phyloP scores from a whole-genome alignment of 2,797 vertebrate species.

The Pangasius krempfi region DNA sequence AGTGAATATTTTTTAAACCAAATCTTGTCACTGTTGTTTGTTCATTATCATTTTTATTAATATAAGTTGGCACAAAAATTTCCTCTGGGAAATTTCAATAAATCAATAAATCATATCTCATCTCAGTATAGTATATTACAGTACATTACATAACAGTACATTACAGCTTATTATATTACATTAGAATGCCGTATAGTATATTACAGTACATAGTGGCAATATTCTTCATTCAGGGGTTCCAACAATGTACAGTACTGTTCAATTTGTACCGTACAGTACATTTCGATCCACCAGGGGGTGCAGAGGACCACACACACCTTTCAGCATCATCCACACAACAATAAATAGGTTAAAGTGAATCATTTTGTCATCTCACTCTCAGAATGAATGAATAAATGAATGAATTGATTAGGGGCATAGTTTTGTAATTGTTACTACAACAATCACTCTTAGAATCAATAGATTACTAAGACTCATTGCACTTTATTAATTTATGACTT shows the following conservation, averaged over 20 bases:
- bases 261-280: background rate
- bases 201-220: background rate
- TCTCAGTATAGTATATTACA: background rate
- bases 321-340: background rate
- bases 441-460: background rate
- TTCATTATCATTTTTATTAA: too few relatives aligned
- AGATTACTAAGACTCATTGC: background rate
- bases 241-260: background rate
- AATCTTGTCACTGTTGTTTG: background rate
- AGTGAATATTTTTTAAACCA: background rate
- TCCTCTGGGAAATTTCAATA: background rate
- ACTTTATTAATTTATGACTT: background rate
- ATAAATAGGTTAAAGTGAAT: background rate
- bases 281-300: slow-evolving; percentile 1
- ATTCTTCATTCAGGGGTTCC: background rate
- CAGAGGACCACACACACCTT: background rate
- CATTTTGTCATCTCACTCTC: background rate
- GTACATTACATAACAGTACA: background rate
- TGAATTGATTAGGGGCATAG: too few relatives aligned
- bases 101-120: background rate
- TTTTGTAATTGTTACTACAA: background rate
- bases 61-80: too few relatives aligned
- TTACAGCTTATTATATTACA: background rate
- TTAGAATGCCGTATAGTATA: background rate
- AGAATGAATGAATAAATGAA: background rate